These are phyloP conservation scores for Gymnopithys bicolor DNA, from an alignment of 2,797 vertebrate genomes.

Conservation along the genomic window DNA sequence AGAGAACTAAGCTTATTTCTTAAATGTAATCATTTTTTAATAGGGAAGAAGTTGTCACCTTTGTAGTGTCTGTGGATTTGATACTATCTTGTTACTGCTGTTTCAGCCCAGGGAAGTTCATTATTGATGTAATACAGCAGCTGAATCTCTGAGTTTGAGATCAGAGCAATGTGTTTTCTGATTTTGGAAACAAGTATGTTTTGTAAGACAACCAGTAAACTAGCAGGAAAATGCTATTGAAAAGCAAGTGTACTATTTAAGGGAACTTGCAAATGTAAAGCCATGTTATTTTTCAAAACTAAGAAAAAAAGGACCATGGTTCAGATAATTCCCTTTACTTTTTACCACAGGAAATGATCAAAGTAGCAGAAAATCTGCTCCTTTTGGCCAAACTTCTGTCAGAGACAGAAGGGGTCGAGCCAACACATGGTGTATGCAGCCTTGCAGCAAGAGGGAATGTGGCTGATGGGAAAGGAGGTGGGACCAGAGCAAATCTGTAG, in stretches of 20 bases:
- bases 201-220: slow-evolving; percentile 23
- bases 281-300: slow-evolving; percentile 63
- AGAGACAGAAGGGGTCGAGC: slow-evolving; percentile 62
- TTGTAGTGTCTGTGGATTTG: background rate
- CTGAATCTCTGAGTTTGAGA: background rate
- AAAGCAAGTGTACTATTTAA: slow-evolving; percentile 21
- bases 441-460: slow-evolving; percentile 60
- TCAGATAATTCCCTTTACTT: slow-evolving; percentile 71
- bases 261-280: slow-evolving; percentile 47
- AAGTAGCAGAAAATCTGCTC: slow-evolving; percentile 75
- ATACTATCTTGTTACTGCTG: background rate
- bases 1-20: slow-evolving; percentile 21
- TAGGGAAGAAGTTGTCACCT: background rate
- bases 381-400: slow-evolving; percentile 73
- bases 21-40: background rate
- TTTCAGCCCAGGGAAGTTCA: background rate
- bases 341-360: slow-evolving; percentile 75
- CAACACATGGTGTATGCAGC: slow-evolving; percentile 66
- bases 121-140: background rate
- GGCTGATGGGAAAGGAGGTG: slow-evolving; percentile 67
- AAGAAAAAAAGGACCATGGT: slow-evolving; percentile 30
- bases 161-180: background rate
- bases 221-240: background rate
- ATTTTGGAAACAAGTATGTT: background rate
- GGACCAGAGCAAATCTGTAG: slow-evolving; percentile 61